Evolutionary conservation across 2,113 vertebrate species (phyloP).

Genomic region (Sebastes schlegelii): DNA sequence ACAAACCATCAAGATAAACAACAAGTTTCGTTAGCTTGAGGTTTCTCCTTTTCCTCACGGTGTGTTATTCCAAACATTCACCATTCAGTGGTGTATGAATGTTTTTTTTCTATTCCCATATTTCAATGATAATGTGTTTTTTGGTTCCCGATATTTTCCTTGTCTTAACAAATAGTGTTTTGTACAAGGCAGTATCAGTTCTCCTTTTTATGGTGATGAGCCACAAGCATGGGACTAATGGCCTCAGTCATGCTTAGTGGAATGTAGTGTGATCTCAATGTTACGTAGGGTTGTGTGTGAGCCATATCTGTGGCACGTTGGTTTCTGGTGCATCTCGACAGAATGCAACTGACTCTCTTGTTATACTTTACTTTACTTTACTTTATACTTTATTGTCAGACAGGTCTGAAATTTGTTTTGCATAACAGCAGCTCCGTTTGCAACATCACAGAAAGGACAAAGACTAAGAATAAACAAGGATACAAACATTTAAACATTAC

Average conservation of each 20-base stretch:
- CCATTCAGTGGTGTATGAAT: too few species aligned
- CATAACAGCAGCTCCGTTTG: too few species aligned
- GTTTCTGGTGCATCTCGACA: neutral
- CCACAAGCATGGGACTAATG: constrained; percentile 12
- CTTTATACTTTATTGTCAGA: too few species aligned
- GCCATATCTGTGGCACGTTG: neutral
- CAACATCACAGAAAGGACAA: too few species aligned
- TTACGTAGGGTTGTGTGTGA: neutral
- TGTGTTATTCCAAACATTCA: too few species aligned
- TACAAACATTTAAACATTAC: too few species aligned
- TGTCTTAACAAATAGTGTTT: constrained; percentile 7
- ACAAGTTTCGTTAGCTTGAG: neutral
- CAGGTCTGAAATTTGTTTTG: too few species aligned
- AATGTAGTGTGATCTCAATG: neutral
- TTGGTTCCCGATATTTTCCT: constrained; percentile 9
- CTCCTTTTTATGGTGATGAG: constrained; percentile 38
- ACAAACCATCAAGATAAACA: neutral
- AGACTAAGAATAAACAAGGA: too few species aligned
- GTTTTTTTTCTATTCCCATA: too few species aligned
- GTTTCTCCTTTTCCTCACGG: neutral
- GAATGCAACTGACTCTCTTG: neutral
- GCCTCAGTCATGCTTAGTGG: constrained; percentile 28
- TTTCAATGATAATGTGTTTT: neutral
- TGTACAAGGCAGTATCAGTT: constrained; percentile 35
- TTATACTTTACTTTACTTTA: too few species aligned